phyloP scores from a whole-genome alignment of 1,140 invertebrate genomes.

The Trichogramma pretiosum region DNA sequence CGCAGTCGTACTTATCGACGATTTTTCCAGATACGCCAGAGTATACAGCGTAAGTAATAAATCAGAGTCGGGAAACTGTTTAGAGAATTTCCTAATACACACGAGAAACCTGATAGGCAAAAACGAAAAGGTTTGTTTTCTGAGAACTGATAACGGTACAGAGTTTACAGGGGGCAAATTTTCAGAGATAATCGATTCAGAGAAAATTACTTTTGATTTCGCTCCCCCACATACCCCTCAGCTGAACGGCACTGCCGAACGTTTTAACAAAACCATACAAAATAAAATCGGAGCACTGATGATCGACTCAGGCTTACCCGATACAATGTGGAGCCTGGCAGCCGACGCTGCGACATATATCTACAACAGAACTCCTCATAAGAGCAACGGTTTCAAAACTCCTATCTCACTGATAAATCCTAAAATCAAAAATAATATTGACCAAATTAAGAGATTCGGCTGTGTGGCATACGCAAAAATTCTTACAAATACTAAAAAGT shows the following conservation, averaged over 20 bases:
- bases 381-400: constrained; percentile 7
- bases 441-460: constrained; percentile 14
- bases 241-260: background rate
- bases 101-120: constrained; percentile 13
- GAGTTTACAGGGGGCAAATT: constrained; percentile 13
- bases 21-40: constrained; percentile 11
- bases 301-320: background rate
- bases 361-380: constrained; percentile 20
- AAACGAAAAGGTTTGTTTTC: no score
- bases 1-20: constrained; percentile 13
- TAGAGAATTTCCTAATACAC: no score
- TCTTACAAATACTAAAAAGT: constrained; percentile 5
- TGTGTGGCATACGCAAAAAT: constrained; percentile 11
- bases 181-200: constrained; percentile 13
- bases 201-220: constrained; percentile 10
- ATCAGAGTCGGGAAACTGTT: constrained; percentile 13
- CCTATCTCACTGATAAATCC: constrained; percentile 8
- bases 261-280: constrained; percentile 2
- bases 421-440: constrained; percentile 7
- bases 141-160: constrained; percentile 14
- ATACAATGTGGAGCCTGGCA: background rate
- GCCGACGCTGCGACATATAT: background rate
- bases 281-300: background rate
- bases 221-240: constrained; percentile 15
- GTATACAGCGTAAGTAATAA: constrained; percentile 13